These are phyloP conservation scores for Chrysolina americana DNA, from an alignment of 2,888 invertebrate species.

Conservation along the genomic window DNA sequence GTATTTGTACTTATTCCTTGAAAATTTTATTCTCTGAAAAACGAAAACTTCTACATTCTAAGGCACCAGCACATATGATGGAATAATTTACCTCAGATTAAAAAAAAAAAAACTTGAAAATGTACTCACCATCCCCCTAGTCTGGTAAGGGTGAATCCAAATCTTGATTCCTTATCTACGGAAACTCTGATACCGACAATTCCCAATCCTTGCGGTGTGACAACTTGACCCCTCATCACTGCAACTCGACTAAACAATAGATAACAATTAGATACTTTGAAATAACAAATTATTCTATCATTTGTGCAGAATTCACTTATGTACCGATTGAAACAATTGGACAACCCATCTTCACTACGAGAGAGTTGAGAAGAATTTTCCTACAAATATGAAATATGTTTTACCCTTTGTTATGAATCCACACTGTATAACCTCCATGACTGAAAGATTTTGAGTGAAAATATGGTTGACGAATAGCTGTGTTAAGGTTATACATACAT, in stretches of 20 bases:
- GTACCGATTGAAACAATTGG: neutral
- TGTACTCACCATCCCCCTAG: constrained; percentile 93
- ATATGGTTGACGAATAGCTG: too few relatives aligned
- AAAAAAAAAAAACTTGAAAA: neutral
- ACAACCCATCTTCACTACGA: neutral
- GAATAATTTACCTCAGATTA: neutral
- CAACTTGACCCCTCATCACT: constrained; percentile 97
- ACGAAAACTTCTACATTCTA: too few relatives aligned
- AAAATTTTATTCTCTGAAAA: too few relatives aligned
- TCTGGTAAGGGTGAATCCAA: constrained; percentile 95
- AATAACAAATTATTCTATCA: constrained; percentile 14
- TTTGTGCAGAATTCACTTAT: neutral
- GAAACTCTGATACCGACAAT: constrained; percentile 98
- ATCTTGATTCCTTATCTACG: constrained; percentile 92
- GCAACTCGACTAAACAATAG: constrained; percentile 88
- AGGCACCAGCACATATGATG: too few relatives aligned
- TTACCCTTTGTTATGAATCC: too few relatives aligned
- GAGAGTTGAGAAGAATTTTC: too few relatives aligned
- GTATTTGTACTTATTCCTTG: too few relatives aligned
- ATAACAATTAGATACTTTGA: constrained; percentile 36
- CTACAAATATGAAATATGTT: too few relatives aligned
- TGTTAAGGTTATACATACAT: too few relatives aligned
- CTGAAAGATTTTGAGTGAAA: too few relatives aligned
- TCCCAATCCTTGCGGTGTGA: constrained; percentile 94
- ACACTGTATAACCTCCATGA: too few relatives aligned